Conservation (phyloP, 2,113 vertebrate species). For the Vulpes ferrilata region DNA sequence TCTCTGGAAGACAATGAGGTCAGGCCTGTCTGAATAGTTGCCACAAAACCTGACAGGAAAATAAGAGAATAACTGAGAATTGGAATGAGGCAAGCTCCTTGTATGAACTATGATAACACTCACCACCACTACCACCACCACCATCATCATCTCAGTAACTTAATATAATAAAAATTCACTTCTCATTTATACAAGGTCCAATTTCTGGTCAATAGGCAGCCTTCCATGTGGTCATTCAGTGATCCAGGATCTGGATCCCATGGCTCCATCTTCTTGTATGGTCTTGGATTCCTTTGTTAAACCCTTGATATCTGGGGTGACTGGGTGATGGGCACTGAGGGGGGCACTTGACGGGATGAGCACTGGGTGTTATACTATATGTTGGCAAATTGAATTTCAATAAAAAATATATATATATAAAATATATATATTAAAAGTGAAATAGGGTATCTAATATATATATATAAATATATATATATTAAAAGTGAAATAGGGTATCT, state of each 20-base stretch:
- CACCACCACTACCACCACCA: not conserved
- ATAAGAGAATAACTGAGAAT: not conserved
- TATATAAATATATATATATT: too few relatives aligned
- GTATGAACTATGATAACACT: not conserved
- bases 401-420: too few relatives aligned
- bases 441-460: too few relatives aligned
- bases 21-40: not conserved
- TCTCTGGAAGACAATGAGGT: not conserved
- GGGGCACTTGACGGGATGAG: too few relatives aligned
- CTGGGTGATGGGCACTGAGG: too few relatives aligned
- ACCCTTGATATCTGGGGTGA: not conserved
- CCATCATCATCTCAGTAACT: not conserved
- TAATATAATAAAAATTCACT: not conserved
- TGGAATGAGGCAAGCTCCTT: not conserved
- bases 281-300: not conserved
- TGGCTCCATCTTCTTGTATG: not conserved
- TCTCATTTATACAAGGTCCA: not conserved
- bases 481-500: too few relatives aligned
- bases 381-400: too few relatives aligned
- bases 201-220: not conserved
- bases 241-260: not conserved
- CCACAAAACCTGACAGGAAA: not conserved
- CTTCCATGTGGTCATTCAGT: not conserved
- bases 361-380: too few relatives aligned
- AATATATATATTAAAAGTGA: too few relatives aligned